Base-by-base conservation (phyloP, 2,888 invertebrate species). In the Saturnia japonica region DNA sequence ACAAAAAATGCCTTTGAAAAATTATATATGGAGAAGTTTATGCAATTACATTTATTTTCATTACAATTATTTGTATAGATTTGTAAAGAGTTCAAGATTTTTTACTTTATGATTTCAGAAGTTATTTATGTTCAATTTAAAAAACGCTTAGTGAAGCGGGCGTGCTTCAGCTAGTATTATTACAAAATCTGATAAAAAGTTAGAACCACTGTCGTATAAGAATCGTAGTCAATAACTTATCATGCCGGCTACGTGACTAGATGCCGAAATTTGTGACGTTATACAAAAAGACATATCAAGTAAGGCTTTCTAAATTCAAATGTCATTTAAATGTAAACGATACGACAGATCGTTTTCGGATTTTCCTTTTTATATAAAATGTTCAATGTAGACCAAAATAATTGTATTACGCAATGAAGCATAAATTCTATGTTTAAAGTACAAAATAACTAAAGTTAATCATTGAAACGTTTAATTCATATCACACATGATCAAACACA, bases 231-330 rank as follows among this genome's bases (percentile, higher is more conserved):
- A 60, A 47, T 22, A 47, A 66, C 22, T 66, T 66, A 51, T 47
- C 45, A 64, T 47, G 22, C 16, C 47, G 51, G 2, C 47, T 66
- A 69, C 64, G 64, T 69, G 40, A 51, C 47, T 8, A 25, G 62
- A 34, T 22, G 22, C 22, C 34, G n/a, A 45, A 12, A 60, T 69
- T 69, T 67, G 54, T 57, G 1, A 34, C 43, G 34, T 60, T 70
- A 25, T 54, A 25, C 25, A 57, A 47, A 34, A 60, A 67, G 28
- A 60, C 22, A 51, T 40, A 68, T 70, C 67, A 62, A 70, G n/a
- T 70, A 43, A 25, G 34, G 45, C n/a, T 47, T 70, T 60, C 60
- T 68, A 62, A 68, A 68, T 75, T 69, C 68, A 72, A 75, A 78
- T 69, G 66, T 72, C 71, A 68, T 72, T 70, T 3, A 14, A 45